Evolutionary conservation across 2,797 vertebrate genomes (phyloP).

Genomic region (Natrix natrix): DNA sequence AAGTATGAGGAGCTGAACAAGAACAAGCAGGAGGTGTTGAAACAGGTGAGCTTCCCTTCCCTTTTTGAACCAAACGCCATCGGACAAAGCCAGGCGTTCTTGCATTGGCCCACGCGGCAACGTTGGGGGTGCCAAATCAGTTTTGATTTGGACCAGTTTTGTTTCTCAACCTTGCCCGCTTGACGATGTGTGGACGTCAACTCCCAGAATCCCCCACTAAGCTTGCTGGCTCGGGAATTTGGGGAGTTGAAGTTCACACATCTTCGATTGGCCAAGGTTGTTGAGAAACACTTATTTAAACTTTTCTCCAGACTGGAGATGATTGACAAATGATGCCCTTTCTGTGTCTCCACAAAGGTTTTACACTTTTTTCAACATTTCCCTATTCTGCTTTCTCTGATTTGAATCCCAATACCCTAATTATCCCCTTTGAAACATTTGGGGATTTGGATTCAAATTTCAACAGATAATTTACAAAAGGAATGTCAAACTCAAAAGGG

Average conservation of each 20-base stretch:
- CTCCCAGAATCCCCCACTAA: neutral
- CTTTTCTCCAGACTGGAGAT: neutral
- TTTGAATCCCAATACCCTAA: neutral
- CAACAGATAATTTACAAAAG: neutral
- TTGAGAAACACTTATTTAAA: neutral
- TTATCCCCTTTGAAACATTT: neutral
- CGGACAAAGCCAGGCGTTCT: neutral
- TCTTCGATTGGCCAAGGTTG: neutral
- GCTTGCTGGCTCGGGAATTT: neutral
- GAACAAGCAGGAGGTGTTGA: constrained; percentile 89
- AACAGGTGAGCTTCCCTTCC: constrained; percentile 79
- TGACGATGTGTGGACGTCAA: neutral
- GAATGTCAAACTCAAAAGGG: too few species aligned
- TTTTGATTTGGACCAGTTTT: neutral
- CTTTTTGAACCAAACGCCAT: too few species aligned
- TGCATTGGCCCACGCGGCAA: neutral
- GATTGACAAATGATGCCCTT: neutral
- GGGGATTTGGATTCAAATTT: neutral
- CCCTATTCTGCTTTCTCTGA: neutral
- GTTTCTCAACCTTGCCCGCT: neutral
- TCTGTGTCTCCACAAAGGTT: neutral
- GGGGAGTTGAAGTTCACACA: neutral
- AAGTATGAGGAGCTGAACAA: constrained; percentile 95
- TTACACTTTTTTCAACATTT: neutral
- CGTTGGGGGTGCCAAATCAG: neutral